A percentile compares a stretch with the other conserved stretches of the same genome.
These are phyloP conservation scores for Temnothorax ravouxi DNA, from an alignment of 2,888 invertebrate genomes.

Conservation along the genomic window DNA sequence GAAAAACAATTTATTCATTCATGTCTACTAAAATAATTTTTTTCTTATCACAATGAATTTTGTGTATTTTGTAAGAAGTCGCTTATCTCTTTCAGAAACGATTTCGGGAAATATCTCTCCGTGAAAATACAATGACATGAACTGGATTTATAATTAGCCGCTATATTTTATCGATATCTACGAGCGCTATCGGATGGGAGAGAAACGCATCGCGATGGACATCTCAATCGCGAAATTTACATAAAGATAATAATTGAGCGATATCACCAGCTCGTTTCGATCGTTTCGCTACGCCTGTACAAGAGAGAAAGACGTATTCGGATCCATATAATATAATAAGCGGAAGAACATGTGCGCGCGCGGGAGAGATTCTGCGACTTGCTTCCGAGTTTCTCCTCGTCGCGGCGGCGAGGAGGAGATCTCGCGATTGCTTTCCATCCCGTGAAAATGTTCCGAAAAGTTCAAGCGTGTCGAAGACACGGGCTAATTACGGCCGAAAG, in stretches of 20 bases:
- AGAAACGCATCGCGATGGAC: conserved; percentile 41
- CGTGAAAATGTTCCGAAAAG: conserved; percentile 68
- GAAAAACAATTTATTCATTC: neutral
- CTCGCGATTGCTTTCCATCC: conserved; percentile 54
- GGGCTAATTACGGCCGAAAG: conserved; percentile 71
- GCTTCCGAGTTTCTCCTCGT: conserved; percentile 56
- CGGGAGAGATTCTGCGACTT: neutral
- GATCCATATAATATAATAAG: neutral
- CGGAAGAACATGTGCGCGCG: conserved; percentile 23
- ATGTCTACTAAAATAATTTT: neutral
- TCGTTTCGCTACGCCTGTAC: neutral
- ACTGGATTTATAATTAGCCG: neutral
- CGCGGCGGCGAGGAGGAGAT: neutral
- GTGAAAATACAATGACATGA: neutral
- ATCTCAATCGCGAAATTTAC: conserved; percentile 15
- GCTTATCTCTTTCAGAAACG: neutral
- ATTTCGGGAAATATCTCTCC: neutral
- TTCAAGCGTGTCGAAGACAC: conserved; percentile 71
- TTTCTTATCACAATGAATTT: neutral
- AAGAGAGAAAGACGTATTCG: neutral
- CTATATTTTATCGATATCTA: conserved; percentile 24
- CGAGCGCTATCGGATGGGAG: neutral
- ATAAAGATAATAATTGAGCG: conserved; percentile 41
- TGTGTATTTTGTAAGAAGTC: neutral
- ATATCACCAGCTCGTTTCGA: conserved; percentile 9